Evolutionary conservation across 2,113 vertebrate species (phyloP).

Genomic region (Synodontis membranacea): DNA sequence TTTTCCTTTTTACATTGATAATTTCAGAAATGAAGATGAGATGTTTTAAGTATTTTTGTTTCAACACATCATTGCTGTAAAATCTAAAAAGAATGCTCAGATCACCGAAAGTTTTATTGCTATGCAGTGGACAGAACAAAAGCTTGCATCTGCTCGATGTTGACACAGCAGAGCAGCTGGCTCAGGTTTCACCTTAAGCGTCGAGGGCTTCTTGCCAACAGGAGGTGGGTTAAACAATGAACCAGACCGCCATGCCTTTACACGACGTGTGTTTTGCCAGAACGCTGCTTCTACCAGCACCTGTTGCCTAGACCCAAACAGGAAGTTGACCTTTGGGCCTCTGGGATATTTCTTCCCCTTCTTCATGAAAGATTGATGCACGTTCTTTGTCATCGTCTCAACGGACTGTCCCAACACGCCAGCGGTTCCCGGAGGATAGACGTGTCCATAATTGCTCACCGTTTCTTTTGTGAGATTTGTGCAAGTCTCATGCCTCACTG

Average conservation of each 20-base stretch:
- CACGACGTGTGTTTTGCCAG: background rate
- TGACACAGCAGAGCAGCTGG: slow-evolving; percentile 13
- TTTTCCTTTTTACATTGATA: background rate
- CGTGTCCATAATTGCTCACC: slow-evolving; percentile 25
- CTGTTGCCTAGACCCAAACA: slow-evolving; percentile 46
- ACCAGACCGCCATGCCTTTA: slow-evolving; percentile 11
- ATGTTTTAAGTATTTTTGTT: background rate
- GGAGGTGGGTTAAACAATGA: slow-evolving; percentile 34
- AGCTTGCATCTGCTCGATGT: background rate
- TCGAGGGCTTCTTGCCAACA: slow-evolving; percentile 24
- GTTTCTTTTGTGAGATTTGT: slow-evolving; percentile 21
- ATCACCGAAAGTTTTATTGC: background rate
- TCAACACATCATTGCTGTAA: background rate
- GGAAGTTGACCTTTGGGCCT: slow-evolving; percentile 49
- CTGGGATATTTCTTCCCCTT: slow-evolving; percentile 9
- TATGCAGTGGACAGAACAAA: background rate
- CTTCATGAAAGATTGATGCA: slow-evolving; percentile 38
- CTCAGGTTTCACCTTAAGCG: slow-evolving; percentile 19
- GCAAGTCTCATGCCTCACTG: slow-evolving; percentile 4
- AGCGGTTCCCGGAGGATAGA: slow-evolving; percentile 42
- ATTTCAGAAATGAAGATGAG: background rate
- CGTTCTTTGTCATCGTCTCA: slow-evolving; percentile 62
- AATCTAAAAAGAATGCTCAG: background rate
- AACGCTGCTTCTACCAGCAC: slow-evolving; percentile 7
- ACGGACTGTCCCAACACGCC: slow-evolving; percentile 59